Percentiles rank a stretch among this genome's conserved stretches.
phyloP scores from a whole-genome alignment of 2,797 vertebrate species.

The Microhierax caerulescens region DNA sequence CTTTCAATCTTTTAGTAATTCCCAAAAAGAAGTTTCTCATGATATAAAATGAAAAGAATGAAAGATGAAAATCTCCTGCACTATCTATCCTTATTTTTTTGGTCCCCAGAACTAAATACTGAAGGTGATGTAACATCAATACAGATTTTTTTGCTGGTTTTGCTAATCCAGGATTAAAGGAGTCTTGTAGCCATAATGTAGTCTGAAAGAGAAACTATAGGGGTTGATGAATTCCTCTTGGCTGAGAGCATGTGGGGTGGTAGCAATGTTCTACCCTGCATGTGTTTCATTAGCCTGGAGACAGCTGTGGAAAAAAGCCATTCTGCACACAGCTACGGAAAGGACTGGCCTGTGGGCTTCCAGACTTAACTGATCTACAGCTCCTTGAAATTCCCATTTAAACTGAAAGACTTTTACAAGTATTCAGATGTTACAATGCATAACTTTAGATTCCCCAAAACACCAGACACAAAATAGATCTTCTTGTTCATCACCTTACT shows the following conservation, averaged over 20 bases:
- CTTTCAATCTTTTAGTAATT: background rate
- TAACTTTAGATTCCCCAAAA: background rate
- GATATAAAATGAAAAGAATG: background rate
- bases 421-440: background rate
- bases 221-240: background rate
- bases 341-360: background rate
- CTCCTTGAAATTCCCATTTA: background rate
- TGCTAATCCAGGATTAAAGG: background rate
- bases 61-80: background rate
- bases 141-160: background rate
- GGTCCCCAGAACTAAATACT: background rate
- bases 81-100: background rate
- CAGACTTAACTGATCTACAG: background rate
- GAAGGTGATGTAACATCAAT: background rate
- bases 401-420: background rate
- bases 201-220: background rate
- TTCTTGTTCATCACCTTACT: background rate
- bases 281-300: background rate
- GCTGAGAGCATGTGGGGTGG: background rate
- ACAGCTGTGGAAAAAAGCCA: background rate
- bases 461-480: background rate
- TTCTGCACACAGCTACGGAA: background rate
- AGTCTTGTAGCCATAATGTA: background rate
- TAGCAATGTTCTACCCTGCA: background rate
- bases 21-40: background rate